Base-by-base conservation (phyloP, 2,113 vertebrate genomes). In the Conger conger region DNA sequence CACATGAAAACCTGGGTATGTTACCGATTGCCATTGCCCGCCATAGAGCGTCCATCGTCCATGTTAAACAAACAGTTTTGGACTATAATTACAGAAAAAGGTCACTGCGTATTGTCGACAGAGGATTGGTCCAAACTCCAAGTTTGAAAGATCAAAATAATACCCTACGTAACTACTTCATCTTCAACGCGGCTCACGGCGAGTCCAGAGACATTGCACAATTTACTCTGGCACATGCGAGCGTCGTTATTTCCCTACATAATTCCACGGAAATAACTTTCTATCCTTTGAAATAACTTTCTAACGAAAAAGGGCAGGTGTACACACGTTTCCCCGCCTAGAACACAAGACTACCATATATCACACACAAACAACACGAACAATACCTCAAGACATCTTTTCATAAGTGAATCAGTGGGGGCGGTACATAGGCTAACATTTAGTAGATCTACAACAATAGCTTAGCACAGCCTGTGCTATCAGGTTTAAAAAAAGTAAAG, bases 261-360 rank as follows among this genome's bases (percentile, higher is more conserved):
- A 91, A 89, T 45, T 87, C 92, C 89, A 92, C 92, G 88, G 89
- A 89, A 90, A 93, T 92, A 93, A 93, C 92, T 93, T 93, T 91
- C 90, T 88, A 88, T 90, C 89, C 89, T n/a, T n/a, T n/a, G n/a
- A n/a, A n/a, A n/a, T n/a, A 93, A 94, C 92, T 92, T 92, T n/a
- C n/a, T n/a, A n/a, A n/a, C n/a, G n/a, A n/a, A n/a, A 86, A 91
- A 89, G 89, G 91, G 94, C 97, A 98, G 97, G 97, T 97, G 96
- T 96, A 95, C 90, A 91, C 93, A 94, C 91, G 94, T 94, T 93
- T 92, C 93, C 91, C 86, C 86, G 8, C 37, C 15, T 33, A 89
- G 89, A 88, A 90, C 93, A 91, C 68, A 91, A 94, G 92, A 90
- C 90, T 91, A 90, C 92, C 89, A 89, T 92, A 91, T 92, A 94